Base-by-base conservation (phyloP, 2,113 vertebrate species). In the Stegastes partitus region DNA sequence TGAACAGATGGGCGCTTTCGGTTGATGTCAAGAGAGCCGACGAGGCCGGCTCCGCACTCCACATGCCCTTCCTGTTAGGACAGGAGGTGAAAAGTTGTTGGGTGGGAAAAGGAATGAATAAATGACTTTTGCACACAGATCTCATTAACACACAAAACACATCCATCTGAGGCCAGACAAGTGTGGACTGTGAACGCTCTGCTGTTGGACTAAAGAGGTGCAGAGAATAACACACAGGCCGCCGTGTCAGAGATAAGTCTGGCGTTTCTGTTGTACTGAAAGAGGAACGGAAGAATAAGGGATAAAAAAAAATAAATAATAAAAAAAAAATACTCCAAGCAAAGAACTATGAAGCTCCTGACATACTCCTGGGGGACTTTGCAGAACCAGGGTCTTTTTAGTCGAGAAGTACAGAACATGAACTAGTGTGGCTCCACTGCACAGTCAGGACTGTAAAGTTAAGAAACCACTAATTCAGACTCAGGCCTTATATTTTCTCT, bases 401-500 rank as follows among this genome's bases (percentile, higher is more conserved):
- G 95, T 96, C 95, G 94, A 96, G 93, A 95, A 87, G 93, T 93
- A 82, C 96, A 95, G 95, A 94, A 95, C 72, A 86, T 91, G 86
- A 88, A 86, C 80, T 95, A 95, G 96, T 94, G 96, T 77, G 80
- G 87, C 83, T 86, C 94, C 94, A 94, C 94, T 95, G 92, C 93
- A 95, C 93, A 95, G 94, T 94, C 94, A 95, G 95, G 95, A 95
- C 94, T 96, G 95, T 95, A 95, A 94, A 94, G 94, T 94, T 94
- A 96, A 91, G 89, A 88, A 93, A 94, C 97, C 97, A 97, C 96
- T 97, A 97, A 97, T 97, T 97, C 96, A 98, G 96, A 98, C 98
- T 97, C 98, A 97, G 98, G 98, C 98, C 97, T 99, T 99, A 99
- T 96, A 96, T 98, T 97, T 98, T 96, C 96, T 98, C 96, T 98